Evolutionary conservation across 2,113 vertebrate genomes (phyloP).

Genomic region (Leptosomus discolor): DNA sequence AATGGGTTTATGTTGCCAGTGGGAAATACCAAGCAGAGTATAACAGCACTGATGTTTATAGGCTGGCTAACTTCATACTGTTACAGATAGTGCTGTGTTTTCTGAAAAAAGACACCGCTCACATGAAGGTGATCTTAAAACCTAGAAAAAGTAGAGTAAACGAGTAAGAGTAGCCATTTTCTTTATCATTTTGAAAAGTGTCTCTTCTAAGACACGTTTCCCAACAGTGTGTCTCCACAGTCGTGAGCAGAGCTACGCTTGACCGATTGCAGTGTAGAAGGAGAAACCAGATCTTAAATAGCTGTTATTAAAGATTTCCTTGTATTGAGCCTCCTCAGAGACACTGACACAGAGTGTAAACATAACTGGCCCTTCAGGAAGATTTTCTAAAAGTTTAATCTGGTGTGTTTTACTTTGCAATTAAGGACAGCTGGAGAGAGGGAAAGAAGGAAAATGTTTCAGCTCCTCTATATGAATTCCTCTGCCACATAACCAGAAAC

Average conservation of each 20-base stretch:
- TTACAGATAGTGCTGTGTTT: not conserved
- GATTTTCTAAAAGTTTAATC: not conserved
- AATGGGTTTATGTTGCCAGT: slow-evolving; percentile 21
- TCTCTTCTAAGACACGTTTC: not conserved
- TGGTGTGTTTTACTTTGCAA: not conserved
- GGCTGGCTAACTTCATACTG: not conserved
- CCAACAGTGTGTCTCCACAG: not conserved
- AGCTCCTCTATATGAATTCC: not conserved
- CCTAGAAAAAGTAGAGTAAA: not conserved
- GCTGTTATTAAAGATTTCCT: not conserved
- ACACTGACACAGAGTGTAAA: not conserved
- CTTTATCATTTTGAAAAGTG: not conserved
- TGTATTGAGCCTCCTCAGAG: not conserved
- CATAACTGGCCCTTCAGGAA: not conserved
- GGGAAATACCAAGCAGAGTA: slow-evolving; percentile 18
- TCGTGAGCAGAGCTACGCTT: not conserved
- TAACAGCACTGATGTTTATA: not conserved
- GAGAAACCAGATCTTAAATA: not conserved
- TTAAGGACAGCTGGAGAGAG: not conserved
- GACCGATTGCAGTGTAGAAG: not conserved
- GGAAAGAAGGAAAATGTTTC: not conserved
- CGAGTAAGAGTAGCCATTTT: not conserved
- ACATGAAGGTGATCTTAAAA: not conserved
- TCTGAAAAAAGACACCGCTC: not conserved
- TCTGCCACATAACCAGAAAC: not conserved